Evolutionary conservation across 2,888 invertebrate species (phyloP), one percentile per base, ranked within the genome.

Genomic region (Nephrotoma guestfalica): DNA sequence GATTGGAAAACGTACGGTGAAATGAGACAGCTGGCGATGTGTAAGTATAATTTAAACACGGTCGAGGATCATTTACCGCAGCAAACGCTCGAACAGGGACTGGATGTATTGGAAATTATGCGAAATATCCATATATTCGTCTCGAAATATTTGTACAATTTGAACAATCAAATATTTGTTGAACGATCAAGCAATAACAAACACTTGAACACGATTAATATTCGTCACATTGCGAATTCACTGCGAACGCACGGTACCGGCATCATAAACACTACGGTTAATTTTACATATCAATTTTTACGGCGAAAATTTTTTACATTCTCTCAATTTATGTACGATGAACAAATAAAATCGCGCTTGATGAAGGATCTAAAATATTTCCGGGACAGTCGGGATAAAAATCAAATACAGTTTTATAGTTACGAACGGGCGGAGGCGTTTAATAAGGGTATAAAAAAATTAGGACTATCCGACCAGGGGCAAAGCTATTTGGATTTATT

Each of bases 1-100:
- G 98, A 99, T 91, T 99, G 99, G 98, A 96, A 96, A 91, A 98
- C 98, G 0, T 99, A 99, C 90, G 96, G 97, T 18, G 97, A 98
- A 92, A 99, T 99, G 99, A 94, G 98, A 87, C 96, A 96, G 90
- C 93, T 99, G 91, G 99, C 98, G 0, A 93, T 93, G 89, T 94
- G 96, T 89, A 97, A 98, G 90, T 95, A 97, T 89, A 94, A 94
- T 87, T 92, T 99, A 45, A 93, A 93, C 18, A 96, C 97, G 0
- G 94, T 97, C n/a, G 97, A 98, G 90, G 97, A 98, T 90, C 96
- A 97, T 91, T 93, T 99, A 86, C 99, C 99, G 0, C 97, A 97
- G 89, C 98, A 99, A 91, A 98, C 98, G 0, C 92, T 99, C 87
- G 99, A 99, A 90, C 99, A 99, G 92, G 99, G 99, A 11, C 93